A percentile compares a stretch with the other conserved stretches of the same genome.
Evolutionary conservation across 1,140 invertebrate species (phyloP).

Genomic region (Macrobrachium rosenbergii): DNA sequence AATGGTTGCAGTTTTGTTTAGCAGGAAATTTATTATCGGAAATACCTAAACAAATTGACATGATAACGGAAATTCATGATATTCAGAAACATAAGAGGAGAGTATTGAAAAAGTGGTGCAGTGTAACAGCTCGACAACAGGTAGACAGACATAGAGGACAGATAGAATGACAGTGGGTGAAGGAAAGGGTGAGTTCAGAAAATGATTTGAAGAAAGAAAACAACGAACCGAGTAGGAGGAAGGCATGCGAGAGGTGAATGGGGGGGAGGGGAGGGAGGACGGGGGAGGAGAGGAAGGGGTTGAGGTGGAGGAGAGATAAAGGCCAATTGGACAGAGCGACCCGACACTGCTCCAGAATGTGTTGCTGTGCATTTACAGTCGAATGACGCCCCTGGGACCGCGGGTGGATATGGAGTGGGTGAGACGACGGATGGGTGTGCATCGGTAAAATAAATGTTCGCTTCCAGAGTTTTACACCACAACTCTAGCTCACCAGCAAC

Average conservation of each 20-base stretch:
- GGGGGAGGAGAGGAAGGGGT: not conserved
- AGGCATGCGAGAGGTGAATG: not conserved
- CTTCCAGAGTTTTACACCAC: not conserved
- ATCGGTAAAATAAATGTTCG: not conserved
- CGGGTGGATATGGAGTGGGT: constrained; percentile 47
- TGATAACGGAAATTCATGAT: too few species aligned
- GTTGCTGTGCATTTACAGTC: constrained; percentile 63
- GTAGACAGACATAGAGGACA: not conserved
- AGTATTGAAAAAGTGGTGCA: not conserved
- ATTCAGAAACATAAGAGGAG: too few species aligned
- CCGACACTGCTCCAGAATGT: constrained; percentile 61
- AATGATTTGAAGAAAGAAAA: too few species aligned
- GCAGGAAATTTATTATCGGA: too few species aligned
- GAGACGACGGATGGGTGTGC: constrained; percentile 17
- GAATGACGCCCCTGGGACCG: constrained; percentile 57
- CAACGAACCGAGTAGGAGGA: constrained; percentile 4
- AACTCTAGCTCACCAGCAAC: not conserved
- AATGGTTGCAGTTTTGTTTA: too few species aligned
- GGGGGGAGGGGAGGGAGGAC: not conserved
- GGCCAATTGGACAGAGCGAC: constrained; percentile 58
- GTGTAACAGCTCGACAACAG: not conserved
- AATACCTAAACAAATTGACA: too few species aligned
- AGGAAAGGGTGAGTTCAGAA: too few species aligned
- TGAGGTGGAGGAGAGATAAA: constrained; percentile 41
- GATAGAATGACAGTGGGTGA: not conserved